phyloP scores from a whole-genome alignment of 1,140 invertebrate species.

The Ceratina australensis region DNA sequence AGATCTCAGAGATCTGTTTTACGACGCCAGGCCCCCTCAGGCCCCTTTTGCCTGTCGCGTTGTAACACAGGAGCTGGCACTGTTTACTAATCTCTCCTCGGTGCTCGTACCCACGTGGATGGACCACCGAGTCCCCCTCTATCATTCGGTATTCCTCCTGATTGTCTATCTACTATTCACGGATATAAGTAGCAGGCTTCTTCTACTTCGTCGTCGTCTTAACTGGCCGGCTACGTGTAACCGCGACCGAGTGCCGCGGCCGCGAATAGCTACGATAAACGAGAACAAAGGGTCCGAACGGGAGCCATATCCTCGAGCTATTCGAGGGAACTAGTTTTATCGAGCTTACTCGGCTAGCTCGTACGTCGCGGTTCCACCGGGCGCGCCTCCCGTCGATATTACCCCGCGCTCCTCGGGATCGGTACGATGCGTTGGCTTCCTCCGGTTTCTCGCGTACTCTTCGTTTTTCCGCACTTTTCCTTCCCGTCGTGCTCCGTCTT shows the following conservation, averaged over 20 bases:
- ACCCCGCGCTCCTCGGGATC: constrained; percentile 22
- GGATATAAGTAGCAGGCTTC: too few relatives aligned
- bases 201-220: constrained; percentile 4
- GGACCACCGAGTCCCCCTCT: too few relatives aligned
- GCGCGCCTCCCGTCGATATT: constrained; percentile 28
- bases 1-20: too few relatives aligned
- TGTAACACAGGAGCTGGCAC: too few relatives aligned
- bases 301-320: constrained; percentile 30
- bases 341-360: constrained; percentile 35
- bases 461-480: constrained; percentile 8
- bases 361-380: constrained; percentile 22
- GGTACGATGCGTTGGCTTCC: too few relatives aligned
- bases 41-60: too few relatives aligned
- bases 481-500: not conserved
- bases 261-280: constrained; percentile 37
- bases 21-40: too few relatives aligned
- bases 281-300: constrained; percentile 33
- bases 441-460: constrained; percentile 5
- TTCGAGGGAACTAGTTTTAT: constrained; percentile 45
- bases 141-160: constrained; percentile 5
- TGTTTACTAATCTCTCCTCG: too few relatives aligned
- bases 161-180: too few relatives aligned
- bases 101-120: not conserved
- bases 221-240: not conserved
- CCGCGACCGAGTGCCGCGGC: constrained; percentile 2